Percentiles rank a stretch among this genome's conserved stretches.
Evolutionary conservation across 2,113 vertebrate genomes (phyloP).

Genomic region (Hyaena hyaena): DNA sequence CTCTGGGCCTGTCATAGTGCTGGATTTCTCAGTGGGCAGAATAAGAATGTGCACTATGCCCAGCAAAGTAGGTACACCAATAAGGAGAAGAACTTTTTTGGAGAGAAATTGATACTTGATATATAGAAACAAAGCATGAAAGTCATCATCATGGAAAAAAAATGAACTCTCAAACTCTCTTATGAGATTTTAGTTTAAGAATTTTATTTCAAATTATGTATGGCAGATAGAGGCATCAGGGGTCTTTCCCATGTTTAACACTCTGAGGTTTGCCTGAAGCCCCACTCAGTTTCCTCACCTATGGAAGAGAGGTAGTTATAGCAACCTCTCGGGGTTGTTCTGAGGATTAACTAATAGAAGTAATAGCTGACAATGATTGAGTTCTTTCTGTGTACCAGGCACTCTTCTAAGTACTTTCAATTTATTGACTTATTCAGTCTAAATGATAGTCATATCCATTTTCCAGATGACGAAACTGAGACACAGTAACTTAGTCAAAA

Average conservation of each 20-base stretch:
- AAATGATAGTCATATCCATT: neutral
- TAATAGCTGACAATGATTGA: neutral
- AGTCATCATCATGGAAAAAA: neutral
- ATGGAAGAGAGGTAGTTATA: neutral
- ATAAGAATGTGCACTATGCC: neutral
- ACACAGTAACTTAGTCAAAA: neutral
- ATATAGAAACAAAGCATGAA: neutral
- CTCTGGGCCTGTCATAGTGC: neutral
- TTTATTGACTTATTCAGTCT: neutral
- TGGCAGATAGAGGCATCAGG: neutral
- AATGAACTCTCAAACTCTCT: neutral
- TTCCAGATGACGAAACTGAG: slow-evolving; percentile 30
- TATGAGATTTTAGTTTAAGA: neutral
- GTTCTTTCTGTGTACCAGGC: neutral
- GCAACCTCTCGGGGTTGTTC: neutral
- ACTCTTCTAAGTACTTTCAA: neutral
- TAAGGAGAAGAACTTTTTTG: neutral
- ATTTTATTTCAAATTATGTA: neutral
- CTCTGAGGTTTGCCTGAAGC: neutral
- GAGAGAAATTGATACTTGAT: neutral
- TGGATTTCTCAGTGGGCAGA: neutral
- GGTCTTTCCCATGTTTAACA: neutral
- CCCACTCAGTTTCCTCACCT: neutral
- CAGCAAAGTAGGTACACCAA: neutral
- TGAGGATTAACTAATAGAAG: neutral